These are phyloP conservation scores for Erebia ligea DNA, from an alignment of 2,888 invertebrate genomes.

Conservation along the genomic window DNA sequence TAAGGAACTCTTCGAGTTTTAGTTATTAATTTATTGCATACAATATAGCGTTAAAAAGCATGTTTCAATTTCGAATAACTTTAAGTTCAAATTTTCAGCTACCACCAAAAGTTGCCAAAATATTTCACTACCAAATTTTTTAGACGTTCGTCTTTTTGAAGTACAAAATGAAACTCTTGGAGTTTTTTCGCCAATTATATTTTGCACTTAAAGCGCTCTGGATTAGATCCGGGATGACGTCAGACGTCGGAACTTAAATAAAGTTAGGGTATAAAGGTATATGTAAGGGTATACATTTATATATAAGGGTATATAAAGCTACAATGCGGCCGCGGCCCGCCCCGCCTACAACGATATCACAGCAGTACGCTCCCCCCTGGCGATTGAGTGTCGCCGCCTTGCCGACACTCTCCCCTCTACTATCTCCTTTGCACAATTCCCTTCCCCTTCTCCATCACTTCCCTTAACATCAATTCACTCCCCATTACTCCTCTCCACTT, in stretches of 20 bases:
- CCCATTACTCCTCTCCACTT: not conserved
- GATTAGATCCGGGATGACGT: slow-evolving; percentile 34
- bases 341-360: slow-evolving; percentile 70
- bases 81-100: not conserved
- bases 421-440: not conserved
- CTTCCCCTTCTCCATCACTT: not conserved
- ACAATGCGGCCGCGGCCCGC: slow-evolving; percentile 30
- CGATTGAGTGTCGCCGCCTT: slow-evolving; percentile 58
- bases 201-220: slow-evolving; percentile 30
- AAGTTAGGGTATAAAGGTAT: slow-evolving; percentile 24
- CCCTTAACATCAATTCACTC: not conserved
- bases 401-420: not conserved
- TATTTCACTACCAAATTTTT: slow-evolving; percentile 2
- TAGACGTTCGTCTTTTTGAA: not conserved
- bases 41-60: not conserved
- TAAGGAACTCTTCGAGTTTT: not conserved
- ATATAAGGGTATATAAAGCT: slow-evolving; percentile 24
- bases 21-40: not conserved
- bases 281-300: slow-evolving; percentile 24
- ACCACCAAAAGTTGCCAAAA: not conserved
- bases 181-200: slow-evolving; percentile 18
- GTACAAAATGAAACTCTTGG: slow-evolving; percentile 21
- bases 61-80: not conserved
- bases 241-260: slow-evolving; percentile 28
- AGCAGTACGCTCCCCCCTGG: slow-evolving; percentile 70